Conservation (phyloP, 2,888 invertebrate genomes). For the Drosophila demipolita region DNA sequence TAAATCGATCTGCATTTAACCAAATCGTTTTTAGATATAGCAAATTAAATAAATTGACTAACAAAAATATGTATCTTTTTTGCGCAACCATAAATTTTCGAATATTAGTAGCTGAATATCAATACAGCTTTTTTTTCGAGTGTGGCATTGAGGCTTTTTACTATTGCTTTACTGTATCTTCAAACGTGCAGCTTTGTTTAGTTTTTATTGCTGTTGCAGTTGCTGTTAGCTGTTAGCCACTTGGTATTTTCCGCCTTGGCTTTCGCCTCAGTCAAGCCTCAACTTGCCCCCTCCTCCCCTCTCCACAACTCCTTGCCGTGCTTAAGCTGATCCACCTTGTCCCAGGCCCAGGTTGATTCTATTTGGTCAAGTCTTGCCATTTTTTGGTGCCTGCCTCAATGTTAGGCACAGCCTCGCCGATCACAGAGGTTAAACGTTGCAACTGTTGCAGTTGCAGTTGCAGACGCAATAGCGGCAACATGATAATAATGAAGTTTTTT, state of each 20-base stretch:
- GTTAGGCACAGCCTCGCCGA: conserved; percentile 48
- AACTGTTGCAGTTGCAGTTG: conserved; percentile 40
- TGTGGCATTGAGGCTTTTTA: conserved; percentile 16
- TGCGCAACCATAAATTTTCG: neutral
- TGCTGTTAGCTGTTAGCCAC: conserved; percentile 8
- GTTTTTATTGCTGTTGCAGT: conserved; percentile 28
- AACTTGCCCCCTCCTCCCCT: neutral
- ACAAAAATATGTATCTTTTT: neutral
- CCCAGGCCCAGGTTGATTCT: conserved; percentile 27
- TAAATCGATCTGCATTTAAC: neutral
- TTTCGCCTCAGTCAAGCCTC: conserved; percentile 21
- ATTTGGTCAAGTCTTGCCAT: conserved; percentile 57
- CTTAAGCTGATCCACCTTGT: conserved; percentile 8
- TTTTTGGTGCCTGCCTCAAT: conserved; percentile 40
- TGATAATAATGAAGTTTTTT: conserved; percentile 49
- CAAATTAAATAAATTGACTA: neutral
- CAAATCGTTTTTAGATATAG: too few relatives aligned
- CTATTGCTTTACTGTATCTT: conserved; percentile 37
- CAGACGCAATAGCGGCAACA: conserved; percentile 38
- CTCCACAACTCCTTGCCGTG: neutral
- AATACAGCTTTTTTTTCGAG: neutral
- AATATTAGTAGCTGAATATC: neutral
- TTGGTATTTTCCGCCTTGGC: conserved; percentile 37
- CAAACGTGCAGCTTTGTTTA: conserved; percentile 17
- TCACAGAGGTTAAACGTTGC: conserved; percentile 73